phyloP scores from a whole-genome alignment of 2,113 vertebrate species.

The Varanus komodoensis region DNA sequence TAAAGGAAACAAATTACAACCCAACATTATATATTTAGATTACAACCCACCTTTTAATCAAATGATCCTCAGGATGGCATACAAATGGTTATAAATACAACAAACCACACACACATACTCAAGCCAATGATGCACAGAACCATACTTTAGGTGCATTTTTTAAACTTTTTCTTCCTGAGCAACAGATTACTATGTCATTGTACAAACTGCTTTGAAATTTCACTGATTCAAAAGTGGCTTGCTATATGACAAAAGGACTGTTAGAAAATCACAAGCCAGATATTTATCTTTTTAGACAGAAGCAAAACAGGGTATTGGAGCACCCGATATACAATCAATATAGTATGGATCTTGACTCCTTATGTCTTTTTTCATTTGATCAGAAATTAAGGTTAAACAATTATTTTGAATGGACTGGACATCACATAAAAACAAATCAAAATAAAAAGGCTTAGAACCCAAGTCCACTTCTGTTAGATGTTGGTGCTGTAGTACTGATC shows the following conservation, averaged over 20 bases:
- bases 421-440: too few relatives aligned
- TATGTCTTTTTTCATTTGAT: neutral
- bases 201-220: neutral
- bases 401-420: neutral
- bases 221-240: neutral
- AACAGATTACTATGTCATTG: neutral
- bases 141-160: neutral
- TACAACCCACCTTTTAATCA: neutral
- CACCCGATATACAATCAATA: neutral
- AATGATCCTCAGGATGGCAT: neutral
- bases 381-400: neutral
- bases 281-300: neutral
- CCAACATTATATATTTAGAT: neutral
- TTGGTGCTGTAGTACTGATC: too few relatives aligned
- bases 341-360: neutral
- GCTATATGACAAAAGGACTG: neutral
- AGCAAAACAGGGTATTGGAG: neutral
- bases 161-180: neutral
- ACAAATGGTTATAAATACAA: neutral
- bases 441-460: too few relatives aligned
- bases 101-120: neutral
- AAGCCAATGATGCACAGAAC: neutral
- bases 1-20: neutral
- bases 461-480: too few relatives aligned
- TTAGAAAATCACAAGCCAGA: neutral